Base-by-base conservation (phyloP, 1,140 invertebrate genomes). In the Drosophila orena region DNA sequence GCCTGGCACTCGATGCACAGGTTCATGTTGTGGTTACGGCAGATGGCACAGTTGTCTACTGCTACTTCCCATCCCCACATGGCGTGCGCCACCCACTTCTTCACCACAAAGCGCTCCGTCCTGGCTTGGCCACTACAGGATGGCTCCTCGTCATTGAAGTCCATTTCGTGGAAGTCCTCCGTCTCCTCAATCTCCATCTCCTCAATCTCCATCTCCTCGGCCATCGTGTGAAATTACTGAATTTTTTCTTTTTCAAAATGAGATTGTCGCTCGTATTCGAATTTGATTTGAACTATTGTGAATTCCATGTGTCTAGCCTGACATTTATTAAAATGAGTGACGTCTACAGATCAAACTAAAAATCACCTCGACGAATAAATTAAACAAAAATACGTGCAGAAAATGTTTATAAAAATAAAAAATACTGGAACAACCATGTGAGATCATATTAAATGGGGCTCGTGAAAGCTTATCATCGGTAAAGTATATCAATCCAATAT, bases 1-100 rank as follows among this genome's bases (percentile, higher is more conserved):
- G 98, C 99, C 93, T 99, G 99, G 93, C 99, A 99, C 94, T 99
- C 99, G 86, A 99, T 99, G 93, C 99, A 99, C 3, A 99, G 94
- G 93, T 99, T 98, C 99, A 99, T 99, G 81, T 99, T 99, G 92
- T 99, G 98, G 94, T 99, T 99, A 47, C 99, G 95, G 91, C 99
- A 99, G 93, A 99, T 99, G 76, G 99, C 99, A 94, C 99, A 99
- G 91, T 99, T 99, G 91, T 99, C 99, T 8, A 99, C 98, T 3
- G 99, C 98, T 93, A 99, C 99, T 93, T 99, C 97, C 98, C 98
- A 99, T 46, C 98, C 97, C 98, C 98, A 99, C 4, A 99, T 93
- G 20, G 98, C 98, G 12, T 99, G 98, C 58, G 98, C 98, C 94
- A 98, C 98, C 98, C 98, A 99, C 96, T 98, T 98, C 94, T 98